Conservation (phyloP, 2,888 invertebrate species). For the Cryptophagus acutangulus region DNA sequence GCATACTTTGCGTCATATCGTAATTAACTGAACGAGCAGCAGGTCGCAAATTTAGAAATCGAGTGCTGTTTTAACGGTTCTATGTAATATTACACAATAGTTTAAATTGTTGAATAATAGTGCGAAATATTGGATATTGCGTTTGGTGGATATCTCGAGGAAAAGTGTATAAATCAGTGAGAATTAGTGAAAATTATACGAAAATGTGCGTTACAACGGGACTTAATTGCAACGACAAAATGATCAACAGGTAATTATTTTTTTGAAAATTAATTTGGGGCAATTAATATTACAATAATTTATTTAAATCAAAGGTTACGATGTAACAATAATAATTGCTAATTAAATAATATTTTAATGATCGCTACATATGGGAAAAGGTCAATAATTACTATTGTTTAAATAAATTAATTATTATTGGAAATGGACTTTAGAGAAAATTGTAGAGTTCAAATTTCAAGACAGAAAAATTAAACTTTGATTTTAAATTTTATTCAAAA, state of each 20-base stretch:
- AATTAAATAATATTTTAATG: too few species aligned
- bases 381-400: too few species aligned
- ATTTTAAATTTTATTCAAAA: too few species aligned
- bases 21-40: not conserved
- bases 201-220: constrained; percentile 37
- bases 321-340: too few species aligned
- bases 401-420: too few species aligned
- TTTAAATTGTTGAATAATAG: constrained; percentile 4
- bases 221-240: constrained; percentile 36
- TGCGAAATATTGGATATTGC: too few species aligned
- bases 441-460: too few species aligned
- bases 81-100: not conserved
- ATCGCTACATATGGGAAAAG: too few species aligned
- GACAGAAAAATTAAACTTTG: too few species aligned
- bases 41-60: not conserved
- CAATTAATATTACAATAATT: not conserved
- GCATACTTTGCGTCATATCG: not conserved
- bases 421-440: too few species aligned
- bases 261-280: not conserved
- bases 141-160: constrained; percentile 5
- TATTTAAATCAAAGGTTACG: constrained; percentile 1
- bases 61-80: not conserved
- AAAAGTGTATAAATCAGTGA: constrained; percentile 19
- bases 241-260: constrained; percentile 40
- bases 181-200: constrained; percentile 9